Evolutionary conservation across 2,113 vertebrate species (phyloP), one percentile per base, ranked within the genome.

Genomic region (Calyptomena viridis): DNA sequence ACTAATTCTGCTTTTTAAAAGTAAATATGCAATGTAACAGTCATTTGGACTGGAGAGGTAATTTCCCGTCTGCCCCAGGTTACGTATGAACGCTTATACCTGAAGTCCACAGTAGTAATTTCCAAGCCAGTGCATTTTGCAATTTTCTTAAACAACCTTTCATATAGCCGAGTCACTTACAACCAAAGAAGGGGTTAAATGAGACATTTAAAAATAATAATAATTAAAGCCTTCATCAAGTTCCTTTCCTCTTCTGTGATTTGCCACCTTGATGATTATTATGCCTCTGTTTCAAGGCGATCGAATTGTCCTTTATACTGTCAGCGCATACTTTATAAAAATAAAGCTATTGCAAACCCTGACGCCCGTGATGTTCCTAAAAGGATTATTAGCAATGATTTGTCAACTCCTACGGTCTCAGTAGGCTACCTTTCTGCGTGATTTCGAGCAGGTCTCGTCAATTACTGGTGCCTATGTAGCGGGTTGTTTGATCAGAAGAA

Each of bases 361-460:
- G 86, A 89, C 94, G 94, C 95, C 96, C 95, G 40, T 74, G 94
- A 95, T 97, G 93, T 93, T 98, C 96, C 96, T 98, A 97, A 97
- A 97, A 98, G 98, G 97, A 97, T 98, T 98, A 98, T 98, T 98
- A 98, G 97, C 97, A 95, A 73, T 97, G 98, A 98, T 98, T 98
- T 98, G 97, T 97, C 98, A 98, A 88, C 97, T 95, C 97, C 97
- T 96, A 96, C 84, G 78, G 97, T 97, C 98, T 98, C 98, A 93
- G 97, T 97, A 81, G 98, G 98, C 97, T 97, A 95, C 98, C 97
- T 97, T 95, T 95, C 98, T 97, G 97, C 98, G 98, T 99, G 98
- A 98, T 98, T 98, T 97, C 97, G 96, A 96, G 97, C 97, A 73
- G 98, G 96, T 98, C 96, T 96, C 97, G 95, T 97, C 98, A 98